These are phyloP conservation scores for Maniola jurtina DNA, from an alignment of 1,140 invertebrate genomes.

Conservation along the genomic window DNA sequence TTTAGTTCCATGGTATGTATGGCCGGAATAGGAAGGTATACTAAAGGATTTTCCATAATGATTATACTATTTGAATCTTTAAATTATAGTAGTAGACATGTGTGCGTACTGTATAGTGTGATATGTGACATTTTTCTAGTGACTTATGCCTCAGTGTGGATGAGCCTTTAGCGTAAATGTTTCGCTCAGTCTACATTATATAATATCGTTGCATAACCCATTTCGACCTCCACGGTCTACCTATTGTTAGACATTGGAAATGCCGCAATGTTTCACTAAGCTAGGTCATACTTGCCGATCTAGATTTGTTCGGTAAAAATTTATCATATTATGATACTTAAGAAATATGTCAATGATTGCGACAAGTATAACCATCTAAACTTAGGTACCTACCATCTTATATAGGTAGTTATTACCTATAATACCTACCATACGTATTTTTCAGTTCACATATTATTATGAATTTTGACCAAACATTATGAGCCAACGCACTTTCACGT, in stretches of 20 bases:
- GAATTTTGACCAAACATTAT: not conserved
- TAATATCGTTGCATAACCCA: slow-evolving; percentile 33
- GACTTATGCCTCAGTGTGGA: not conserved
- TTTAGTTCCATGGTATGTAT: no score
- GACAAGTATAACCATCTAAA: not conserved
- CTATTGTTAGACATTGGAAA: slow-evolving; percentile 34
- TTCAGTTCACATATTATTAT: not conserved
- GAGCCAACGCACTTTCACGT: no score
- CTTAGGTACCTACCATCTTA: no score
- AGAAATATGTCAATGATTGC: no score
- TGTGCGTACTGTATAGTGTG: not conserved
- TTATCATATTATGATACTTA: slow-evolving; percentile 4
- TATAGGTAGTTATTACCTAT: no score
- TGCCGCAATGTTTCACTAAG: slow-evolving; percentile 29
- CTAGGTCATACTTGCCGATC: slow-evolving; percentile 23
- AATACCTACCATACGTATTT: no score
- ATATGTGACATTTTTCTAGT: not conserved
- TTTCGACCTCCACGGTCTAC: slow-evolving; percentile 24
- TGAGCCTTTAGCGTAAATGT: slow-evolving; percentile 11
- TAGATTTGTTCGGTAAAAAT: slow-evolving; percentile 12
- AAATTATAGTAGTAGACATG: no score
- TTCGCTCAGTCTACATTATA: slow-evolving; percentile 29
- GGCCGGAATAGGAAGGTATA: no score
- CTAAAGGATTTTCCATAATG: no score
- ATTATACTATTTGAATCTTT: no score